Percentiles rank a stretch among this genome's conserved stretches.
Conservation (phyloP, 2,113 vertebrate species). For the Paramormyrops kingsleyae region DNA sequence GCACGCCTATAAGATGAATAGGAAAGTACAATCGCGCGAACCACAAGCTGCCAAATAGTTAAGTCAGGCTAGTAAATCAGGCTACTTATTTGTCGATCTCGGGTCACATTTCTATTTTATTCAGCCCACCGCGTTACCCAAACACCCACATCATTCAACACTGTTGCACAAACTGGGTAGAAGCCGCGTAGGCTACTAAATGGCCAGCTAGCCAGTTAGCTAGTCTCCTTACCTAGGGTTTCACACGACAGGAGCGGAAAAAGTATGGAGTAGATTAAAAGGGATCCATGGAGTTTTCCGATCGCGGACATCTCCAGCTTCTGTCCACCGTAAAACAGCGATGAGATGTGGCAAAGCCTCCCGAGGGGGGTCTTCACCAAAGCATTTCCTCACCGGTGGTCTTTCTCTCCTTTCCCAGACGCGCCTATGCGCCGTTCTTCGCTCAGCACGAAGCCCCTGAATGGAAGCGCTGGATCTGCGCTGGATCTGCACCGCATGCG, state of each 20-base stretch:
- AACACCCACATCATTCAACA: not conserved
- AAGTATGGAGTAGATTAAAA: constrained; percentile 31
- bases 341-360: constrained; percentile 11
- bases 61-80: not conserved
- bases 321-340: constrained; percentile 22
- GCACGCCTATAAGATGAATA: not conserved
- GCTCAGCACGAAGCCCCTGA: constrained; percentile 18
- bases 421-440: not conserved
- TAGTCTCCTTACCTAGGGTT: constrained; percentile 38
- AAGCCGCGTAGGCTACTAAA: not conserved
- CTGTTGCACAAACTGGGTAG: not conserved
- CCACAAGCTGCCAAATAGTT: not conserved
- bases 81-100: not conserved
- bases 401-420: not conserved
- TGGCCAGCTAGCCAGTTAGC: constrained; percentile 4
- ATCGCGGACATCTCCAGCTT: constrained; percentile 41
- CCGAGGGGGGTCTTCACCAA: constrained; percentile 27
- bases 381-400: constrained; percentile 22
- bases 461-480: constrained; percentile 22
- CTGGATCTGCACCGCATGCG: constrained; percentile 20
- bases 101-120: not conserved
- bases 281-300: constrained; percentile 25
- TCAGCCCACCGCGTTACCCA: not conserved
- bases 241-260: constrained; percentile 29
- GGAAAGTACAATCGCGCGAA: not conserved